A percentile compares a stretch with the other conserved stretches of the same genome.
Evolutionary conservation across 2,888 invertebrate species (phyloP).

Genomic region (Zhengitettix transpicula): DNA sequence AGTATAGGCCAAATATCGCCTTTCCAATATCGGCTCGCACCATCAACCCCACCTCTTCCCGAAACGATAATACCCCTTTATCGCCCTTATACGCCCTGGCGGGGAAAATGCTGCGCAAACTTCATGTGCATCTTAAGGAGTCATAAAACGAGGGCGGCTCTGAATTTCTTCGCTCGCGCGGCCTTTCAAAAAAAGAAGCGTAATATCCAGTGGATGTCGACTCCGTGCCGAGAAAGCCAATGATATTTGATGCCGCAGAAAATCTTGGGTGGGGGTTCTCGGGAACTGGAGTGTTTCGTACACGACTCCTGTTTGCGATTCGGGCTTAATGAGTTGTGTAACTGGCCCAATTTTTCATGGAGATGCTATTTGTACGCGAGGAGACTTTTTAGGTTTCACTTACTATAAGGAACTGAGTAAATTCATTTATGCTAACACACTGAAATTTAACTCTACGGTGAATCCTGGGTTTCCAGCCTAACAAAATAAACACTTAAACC

Average conservation of each 20-base stretch:
- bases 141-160: constrained; percentile 2
- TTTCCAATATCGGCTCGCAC: not conserved
- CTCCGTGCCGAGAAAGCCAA: constrained; percentile 6
- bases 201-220: constrained; percentile 7
- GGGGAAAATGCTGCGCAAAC: constrained; percentile 4
- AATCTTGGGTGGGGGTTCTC: no score
- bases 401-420: no score
- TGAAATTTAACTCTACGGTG: no score
- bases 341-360: no score
- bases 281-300: no score
- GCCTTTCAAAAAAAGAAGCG: constrained; percentile 1
- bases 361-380: no score
- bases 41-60: not conserved
- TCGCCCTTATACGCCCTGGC: not conserved
- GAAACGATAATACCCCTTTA: constrained; percentile 3
- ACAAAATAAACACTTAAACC: no score
- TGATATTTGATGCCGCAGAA: not conserved
- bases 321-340: no score
- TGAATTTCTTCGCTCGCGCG: not conserved
- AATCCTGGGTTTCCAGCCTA: no score
- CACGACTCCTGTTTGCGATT: no score
- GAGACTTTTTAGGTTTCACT: no score
- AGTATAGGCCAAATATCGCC: constrained; percentile 6
- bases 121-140: constrained; percentile 5
- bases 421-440: no score